phyloP scores from a whole-genome alignment of 2,113 vertebrate genomes.

The Channa argus region DNA sequence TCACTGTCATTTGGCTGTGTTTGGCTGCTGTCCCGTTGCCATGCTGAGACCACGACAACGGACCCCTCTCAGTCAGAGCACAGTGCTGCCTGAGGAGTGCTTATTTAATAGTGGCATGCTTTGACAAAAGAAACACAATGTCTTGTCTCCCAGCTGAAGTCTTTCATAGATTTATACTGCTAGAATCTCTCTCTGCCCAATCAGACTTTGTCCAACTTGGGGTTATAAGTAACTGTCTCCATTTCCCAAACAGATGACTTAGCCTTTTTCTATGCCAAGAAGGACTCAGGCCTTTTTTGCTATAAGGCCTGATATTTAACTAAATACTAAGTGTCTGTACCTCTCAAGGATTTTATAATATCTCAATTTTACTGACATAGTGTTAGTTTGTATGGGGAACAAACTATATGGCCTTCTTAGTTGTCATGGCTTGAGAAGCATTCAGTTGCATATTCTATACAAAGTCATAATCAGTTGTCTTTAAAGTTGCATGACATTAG shows the following conservation, averaged over 20 bases:
- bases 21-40: conserved; percentile 72
- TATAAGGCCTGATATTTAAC: background rate
- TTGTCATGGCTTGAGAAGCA: conserved; percentile 13
- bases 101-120: conserved; percentile 72
- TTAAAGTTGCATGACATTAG: conserved; percentile 31
- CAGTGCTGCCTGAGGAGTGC: conserved; percentile 68
- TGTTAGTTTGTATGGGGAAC: background rate
- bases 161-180: conserved; percentile 53
- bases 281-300: conserved; percentile 36
- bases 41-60: conserved; percentile 77
- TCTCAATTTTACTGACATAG: background rate
- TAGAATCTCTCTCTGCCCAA: background rate
- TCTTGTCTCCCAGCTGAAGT: conserved; percentile 57
- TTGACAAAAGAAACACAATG: conserved; percentile 53
- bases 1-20: conserved; percentile 66
- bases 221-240: conserved; percentile 40
- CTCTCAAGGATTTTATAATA: too few relatives aligned
- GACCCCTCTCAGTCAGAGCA: conserved; percentile 67
- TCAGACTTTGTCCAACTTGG: conserved; percentile 18
- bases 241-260: conserved; percentile 38
- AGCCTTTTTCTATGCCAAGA: conserved; percentile 31
- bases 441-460: conserved; percentile 22
- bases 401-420: background rate
- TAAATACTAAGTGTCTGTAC: conserved; percentile 16
- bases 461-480: conserved; percentile 25